Percentiles rank a stretch among this genome's conserved stretches.
These are phyloP conservation scores for Palaemon carinicauda DNA, from an alignment of 1,140 invertebrate species.

Conservation along the genomic window DNA sequence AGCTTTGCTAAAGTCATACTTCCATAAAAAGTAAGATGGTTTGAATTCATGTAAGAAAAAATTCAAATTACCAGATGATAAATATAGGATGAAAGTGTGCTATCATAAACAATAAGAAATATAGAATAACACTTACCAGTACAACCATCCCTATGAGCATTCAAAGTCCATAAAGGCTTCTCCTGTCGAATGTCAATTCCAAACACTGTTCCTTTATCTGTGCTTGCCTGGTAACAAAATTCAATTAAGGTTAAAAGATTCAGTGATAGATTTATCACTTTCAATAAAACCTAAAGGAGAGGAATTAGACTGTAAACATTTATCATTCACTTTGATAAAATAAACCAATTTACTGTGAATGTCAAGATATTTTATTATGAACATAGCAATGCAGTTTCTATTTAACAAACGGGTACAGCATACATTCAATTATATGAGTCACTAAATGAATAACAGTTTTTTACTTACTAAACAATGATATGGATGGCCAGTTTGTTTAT, in stretches of 20 bases:
- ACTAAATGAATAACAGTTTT: background rate
- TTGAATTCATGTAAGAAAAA: no score
- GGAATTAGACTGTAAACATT: no score
- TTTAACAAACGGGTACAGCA: no score
- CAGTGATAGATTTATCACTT: no score
- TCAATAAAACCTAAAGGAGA: no score
- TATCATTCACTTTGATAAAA: no score
- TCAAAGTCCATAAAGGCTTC: slow-evolving; percentile 78
- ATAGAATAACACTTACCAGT: slow-evolving; percentile 69
- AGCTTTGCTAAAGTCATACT: no score
- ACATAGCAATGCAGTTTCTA: no score
- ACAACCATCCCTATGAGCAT: slow-evolving; percentile 82
- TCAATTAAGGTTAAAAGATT: slow-evolving; percentile 55
- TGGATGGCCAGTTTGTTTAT: slow-evolving; percentile 69
- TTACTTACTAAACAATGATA: slow-evolving; percentile 43
- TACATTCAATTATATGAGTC: no score
- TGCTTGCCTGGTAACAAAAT: slow-evolving; percentile 72
- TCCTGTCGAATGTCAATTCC: slow-evolving; percentile 79
- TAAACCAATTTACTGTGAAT: no score
- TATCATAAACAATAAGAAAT: background rate
- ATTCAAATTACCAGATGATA: background rate
- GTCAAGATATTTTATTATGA: no score
- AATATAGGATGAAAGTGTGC: background rate
- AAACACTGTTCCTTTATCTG: slow-evolving; percentile 80
- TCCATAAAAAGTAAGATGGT: no score